Conservation (phyloP, 2,113 vertebrate genomes). For the Apodemus speciosus region DNA sequence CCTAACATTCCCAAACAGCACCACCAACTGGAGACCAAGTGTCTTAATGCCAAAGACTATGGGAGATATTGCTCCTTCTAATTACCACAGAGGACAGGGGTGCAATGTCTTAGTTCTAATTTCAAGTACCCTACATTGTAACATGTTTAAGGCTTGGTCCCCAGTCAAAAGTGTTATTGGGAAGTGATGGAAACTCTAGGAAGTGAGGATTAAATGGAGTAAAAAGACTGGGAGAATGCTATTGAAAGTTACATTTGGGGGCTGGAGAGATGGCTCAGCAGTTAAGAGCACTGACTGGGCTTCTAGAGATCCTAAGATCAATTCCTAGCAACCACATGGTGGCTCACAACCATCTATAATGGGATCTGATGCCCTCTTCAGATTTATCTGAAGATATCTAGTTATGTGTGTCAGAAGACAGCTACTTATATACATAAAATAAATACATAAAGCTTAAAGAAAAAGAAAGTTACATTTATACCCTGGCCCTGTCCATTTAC, state of each 20-base stretch:
- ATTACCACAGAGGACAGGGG: not conserved
- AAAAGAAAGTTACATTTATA: not conserved
- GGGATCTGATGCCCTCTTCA: too few species aligned
- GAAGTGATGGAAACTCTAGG: not conserved
- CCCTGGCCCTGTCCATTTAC: too few species aligned
- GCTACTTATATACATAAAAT: too few species aligned
- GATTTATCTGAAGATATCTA: too few species aligned
- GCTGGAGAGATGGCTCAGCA: too few species aligned
- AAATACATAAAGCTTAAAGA: too few species aligned
- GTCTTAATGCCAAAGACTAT: not conserved
- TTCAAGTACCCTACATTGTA: not conserved
- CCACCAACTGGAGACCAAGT: not conserved
- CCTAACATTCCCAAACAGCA: not conserved
- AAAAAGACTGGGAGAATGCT: not conserved
- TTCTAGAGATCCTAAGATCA: too few species aligned
- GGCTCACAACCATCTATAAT: too few species aligned
- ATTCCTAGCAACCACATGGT: too few species aligned
- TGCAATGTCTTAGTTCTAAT: not conserved
- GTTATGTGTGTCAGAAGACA: too few species aligned
- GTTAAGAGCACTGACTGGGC: too few species aligned
- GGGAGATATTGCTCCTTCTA: not conserved
- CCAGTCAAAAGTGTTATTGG: not conserved
- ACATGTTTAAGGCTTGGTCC: not conserved
- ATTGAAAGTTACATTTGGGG: not conserved
- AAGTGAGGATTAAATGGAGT: not conserved